Evolutionary conservation across 2,113 vertebrate species (phyloP).

Genomic region (Corapipo altera): DNA sequence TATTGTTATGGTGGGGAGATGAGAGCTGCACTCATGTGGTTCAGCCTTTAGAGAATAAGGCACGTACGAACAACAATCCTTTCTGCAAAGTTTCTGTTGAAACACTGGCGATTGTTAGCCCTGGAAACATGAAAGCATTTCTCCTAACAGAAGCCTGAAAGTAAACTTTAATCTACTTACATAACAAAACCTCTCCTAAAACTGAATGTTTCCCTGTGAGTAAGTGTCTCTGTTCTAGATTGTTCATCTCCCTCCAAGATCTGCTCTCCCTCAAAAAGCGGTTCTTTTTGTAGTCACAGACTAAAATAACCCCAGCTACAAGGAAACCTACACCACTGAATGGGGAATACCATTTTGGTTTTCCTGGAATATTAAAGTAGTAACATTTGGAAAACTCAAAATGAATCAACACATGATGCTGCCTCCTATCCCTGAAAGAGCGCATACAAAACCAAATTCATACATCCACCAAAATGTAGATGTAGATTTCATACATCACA

Average conservation of each 20-base stretch:
- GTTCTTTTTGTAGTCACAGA: not conserved
- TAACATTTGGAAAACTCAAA: not conserved
- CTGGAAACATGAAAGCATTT: not conserved
- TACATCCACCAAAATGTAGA: not conserved
- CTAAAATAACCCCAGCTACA: not conserved
- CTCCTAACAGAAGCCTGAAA: not conserved
- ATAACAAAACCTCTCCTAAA: not conserved
- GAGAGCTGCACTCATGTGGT: not conserved
- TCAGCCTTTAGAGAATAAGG: not conserved
- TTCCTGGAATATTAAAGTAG: not conserved
- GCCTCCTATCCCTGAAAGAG: not conserved
- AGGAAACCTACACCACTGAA: not conserved
- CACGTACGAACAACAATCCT: not conserved
- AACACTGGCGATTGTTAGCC: not conserved
- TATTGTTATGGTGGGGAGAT: not conserved
- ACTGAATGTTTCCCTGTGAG: not conserved
- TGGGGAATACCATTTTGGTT: not conserved
- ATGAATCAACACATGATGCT: not conserved
- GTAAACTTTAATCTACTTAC: not conserved
- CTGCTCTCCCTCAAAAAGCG: not conserved
- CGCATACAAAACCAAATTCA: not conserved
- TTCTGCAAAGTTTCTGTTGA: not conserved
- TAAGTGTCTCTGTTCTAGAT: not conserved
- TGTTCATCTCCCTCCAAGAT: not conserved
- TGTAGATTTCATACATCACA: not conserved